These are phyloP conservation scores for Thereva nobilitata DNA, from an alignment of 2,888 invertebrate species.

Conservation along the genomic window DNA sequence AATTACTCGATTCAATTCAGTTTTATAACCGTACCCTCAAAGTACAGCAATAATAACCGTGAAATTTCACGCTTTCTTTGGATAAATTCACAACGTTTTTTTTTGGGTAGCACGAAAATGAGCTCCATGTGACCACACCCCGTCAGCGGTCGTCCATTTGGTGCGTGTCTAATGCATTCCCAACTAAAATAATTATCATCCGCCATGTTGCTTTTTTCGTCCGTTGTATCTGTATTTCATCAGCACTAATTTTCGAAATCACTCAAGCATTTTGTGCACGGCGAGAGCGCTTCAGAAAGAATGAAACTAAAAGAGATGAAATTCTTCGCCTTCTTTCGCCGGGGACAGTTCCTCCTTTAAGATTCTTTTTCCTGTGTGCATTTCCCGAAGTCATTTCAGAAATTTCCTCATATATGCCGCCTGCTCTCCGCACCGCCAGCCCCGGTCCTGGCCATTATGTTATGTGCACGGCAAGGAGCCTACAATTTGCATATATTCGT, in stretches of 20 bases:
- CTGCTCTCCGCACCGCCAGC: slow-evolving; percentile 18
- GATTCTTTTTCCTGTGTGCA: slow-evolving; percentile 1
- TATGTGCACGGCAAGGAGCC: slow-evolving; percentile 1
- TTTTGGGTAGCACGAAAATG: no score
- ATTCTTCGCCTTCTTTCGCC: slow-evolving; percentile 12
- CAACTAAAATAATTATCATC: slow-evolving; percentile 29
- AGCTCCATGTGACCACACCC: slow-evolving; percentile 1
- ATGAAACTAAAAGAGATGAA: slow-evolving; percentile 29
- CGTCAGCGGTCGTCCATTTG: no score
- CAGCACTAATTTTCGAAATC: slow-evolving; percentile 23
- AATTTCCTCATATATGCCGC: slow-evolving; percentile 15
- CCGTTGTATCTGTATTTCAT: no score
- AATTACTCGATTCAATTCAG: no score
- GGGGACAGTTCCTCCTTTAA: slow-evolving; percentile 26
- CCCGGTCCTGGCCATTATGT: slow-evolving; percentile 23
- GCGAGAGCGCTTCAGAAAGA: slow-evolving; percentile 5
- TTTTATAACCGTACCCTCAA: no score
- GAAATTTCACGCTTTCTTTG: no score
- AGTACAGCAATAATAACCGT: no score
- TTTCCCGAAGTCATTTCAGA: slow-evolving; percentile 28
- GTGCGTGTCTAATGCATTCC: slow-evolving; percentile 20
- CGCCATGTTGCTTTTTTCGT: slow-evolving; percentile 33
- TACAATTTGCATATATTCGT: slow-evolving; percentile 41
- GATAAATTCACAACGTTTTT: no score
- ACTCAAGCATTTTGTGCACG: slow-evolving; percentile 5